Evolutionary conservation across 2,888 invertebrate species (phyloP).

Genomic region (Patella depressa): DNA sequence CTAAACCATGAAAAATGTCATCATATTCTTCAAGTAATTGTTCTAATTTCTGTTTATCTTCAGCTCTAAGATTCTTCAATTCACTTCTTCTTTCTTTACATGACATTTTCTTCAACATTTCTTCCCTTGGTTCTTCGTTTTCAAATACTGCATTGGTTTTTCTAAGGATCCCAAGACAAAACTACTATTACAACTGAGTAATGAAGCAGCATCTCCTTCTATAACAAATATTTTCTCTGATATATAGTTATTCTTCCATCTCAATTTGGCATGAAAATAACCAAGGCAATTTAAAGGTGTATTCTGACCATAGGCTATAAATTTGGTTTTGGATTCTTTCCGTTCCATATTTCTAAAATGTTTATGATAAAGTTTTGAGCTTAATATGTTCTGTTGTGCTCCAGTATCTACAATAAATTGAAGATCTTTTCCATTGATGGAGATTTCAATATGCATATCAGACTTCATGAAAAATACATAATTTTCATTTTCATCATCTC

Average conservation of each 20-base stretch:
- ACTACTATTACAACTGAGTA: background rate
- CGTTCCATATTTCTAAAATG: no score
- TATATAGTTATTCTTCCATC: no score
- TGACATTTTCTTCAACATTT: background rate
- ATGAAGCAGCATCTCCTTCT: constrained; percentile 6
- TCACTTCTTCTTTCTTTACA: background rate
- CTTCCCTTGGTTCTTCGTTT: background rate
- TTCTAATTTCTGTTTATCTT: background rate
- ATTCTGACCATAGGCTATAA: no score
- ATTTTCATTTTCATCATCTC: background rate
- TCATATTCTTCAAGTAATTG: background rate
- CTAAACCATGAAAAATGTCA: background rate
- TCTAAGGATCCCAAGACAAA: background rate
- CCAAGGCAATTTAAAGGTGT: background rate
- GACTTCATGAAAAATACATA: background rate
- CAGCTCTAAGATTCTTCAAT: no score
- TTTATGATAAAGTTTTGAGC: no score
- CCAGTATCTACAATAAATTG: no score
- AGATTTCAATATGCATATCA: no score
- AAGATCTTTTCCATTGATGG: no score
- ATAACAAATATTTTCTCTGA: background rate
- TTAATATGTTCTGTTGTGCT: no score
- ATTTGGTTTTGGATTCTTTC: no score
- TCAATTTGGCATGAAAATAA: background rate
- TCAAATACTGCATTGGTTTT: background rate